Evolutionary conservation across 2,888 invertebrate genomes (phyloP), one percentile per base, ranked within the genome.

Genomic region (Muschampia plurimacula): DNA sequence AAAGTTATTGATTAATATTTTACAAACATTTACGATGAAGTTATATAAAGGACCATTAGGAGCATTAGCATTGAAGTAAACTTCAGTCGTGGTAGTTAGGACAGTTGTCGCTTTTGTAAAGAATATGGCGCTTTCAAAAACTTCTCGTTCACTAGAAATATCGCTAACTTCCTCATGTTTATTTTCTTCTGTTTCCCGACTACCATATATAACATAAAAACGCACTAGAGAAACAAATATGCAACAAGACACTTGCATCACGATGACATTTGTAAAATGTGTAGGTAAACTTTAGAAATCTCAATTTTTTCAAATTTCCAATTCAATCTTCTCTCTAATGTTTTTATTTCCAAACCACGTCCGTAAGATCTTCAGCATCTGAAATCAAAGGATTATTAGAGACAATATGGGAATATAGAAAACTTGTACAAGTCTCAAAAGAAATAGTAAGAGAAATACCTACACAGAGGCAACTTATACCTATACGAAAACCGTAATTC

Each of bases 21-120:
- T 77, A 74, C 89, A 91, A 46, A 91, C 80, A 63, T 86, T 86
- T 8, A 80, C 76, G 3, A 90, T 73, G 28, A 91, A 88, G 69
- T 88, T 79, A 69, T 83, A 88, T 63, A 89, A 84, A 1, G 88
- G 84, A 7, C 91, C 91, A 44, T 69, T 77, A 2, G 72, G 64
- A 32, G 72, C 88, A 82, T 36, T 36, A 7, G 41, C 44, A 80
- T 63, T 63, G 63, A 65, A 41, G 28, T 72, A 39, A 59, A 60
- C 44, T 12, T 69, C 60, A 0, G 72, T 68, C 32, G 73, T 74
- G 3, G 67, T 49, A 67, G 77, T 77, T 41, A 64, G 39, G 15
- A 75, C 75, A 3, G 79, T 77, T 8, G 72, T 74, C 49, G 60
- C 65, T 7, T 66, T 74, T 1, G 74, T 74, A 22, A 71, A 68